These are phyloP conservation scores for Epizoanthus stellaris DNA, from an alignment of 92 coral and sea anemone genomes.

Conservation along the genomic window DNA sequence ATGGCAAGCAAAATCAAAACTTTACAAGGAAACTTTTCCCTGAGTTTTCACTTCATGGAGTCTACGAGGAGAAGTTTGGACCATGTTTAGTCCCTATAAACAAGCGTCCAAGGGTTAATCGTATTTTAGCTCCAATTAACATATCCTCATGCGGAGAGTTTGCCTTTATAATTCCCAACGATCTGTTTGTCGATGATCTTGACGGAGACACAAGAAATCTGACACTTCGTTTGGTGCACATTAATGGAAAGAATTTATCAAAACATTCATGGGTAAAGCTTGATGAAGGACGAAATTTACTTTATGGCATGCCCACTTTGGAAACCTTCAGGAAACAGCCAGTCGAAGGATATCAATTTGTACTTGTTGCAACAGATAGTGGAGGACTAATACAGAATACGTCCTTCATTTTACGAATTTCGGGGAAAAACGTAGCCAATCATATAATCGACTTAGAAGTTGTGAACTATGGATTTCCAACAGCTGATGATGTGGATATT, in stretches of 20 bases:
- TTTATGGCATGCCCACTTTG: constrained; percentile 49
- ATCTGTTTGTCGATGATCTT: constrained; percentile 39
- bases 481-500: constrained; percentile 8
- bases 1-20: constrained; percentile 15
- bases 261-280: constrained; percentile 38
- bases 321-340: constrained; percentile 39
- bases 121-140: constrained; percentile 21
- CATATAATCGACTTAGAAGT: constrained; percentile 14
- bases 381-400: constrained; percentile 40
- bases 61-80: constrained; percentile 27
- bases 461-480: background rate
- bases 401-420: constrained; percentile 17
- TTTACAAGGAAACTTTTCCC: constrained; percentile 40
- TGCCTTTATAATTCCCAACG: constrained; percentile 31
- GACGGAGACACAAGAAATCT: constrained; percentile 55
- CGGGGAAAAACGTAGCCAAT: background rate
- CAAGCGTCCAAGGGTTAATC: constrained; percentile 31
- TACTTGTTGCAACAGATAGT: constrained; percentile 52
- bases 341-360: constrained; percentile 37
- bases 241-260: constrained; percentile 13
- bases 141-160: constrained; percentile 33
- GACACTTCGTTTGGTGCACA: constrained; percentile 20
- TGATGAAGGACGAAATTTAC: constrained; percentile 3
- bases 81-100: constrained; percentile 16
- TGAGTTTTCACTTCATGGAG: constrained; percentile 28